A percentile compares a stretch with the other conserved stretches of the same genome.
Conservation (phyloP, 2,888 invertebrate species). For the Chrysina gloriosa region DNA sequence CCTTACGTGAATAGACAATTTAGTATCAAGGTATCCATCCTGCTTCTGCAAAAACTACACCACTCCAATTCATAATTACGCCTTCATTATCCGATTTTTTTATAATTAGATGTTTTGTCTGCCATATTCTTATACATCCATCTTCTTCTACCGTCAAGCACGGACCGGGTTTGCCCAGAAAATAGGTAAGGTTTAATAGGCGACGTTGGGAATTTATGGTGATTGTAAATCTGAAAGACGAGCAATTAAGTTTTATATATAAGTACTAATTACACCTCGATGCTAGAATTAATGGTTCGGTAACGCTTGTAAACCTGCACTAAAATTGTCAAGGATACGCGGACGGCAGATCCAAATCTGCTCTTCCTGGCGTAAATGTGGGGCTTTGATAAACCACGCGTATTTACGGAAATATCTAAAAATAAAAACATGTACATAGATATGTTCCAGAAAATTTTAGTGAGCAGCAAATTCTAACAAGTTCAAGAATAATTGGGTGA, state of each 20-base stretch:
- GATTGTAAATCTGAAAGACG: conserved; percentile 2
- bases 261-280: conserved; percentile 21
- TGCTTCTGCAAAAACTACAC: not conserved
- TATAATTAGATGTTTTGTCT: not conserved
- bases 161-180: not conserved
- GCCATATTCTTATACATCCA: not conserved
- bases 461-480: too few species aligned
- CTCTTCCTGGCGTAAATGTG: too few species aligned
- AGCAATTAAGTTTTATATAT: conserved; percentile 19
- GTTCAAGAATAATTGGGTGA: too few species aligned
- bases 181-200: conserved; percentile 10
- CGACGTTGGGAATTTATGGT: conserved; percentile 17
- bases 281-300: conserved; percentile 6
- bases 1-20: too few species aligned
- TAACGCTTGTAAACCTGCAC: conserved; percentile 4
- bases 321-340: conserved; percentile 11
- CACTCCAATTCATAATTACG: not conserved
- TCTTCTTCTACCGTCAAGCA: not conserved
- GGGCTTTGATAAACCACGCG: too few species aligned
- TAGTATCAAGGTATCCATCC: too few species aligned
- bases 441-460: too few species aligned
- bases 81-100: not conserved
- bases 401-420: too few species aligned
- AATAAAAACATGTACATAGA: too few species aligned
- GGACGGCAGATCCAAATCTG: too few species aligned